Percentiles rank a stretch among this genome's conserved stretches.
Evolutionary conservation across 2,113 vertebrate genomes (phyloP).

Genomic region (Sander lucioperca): DNA sequence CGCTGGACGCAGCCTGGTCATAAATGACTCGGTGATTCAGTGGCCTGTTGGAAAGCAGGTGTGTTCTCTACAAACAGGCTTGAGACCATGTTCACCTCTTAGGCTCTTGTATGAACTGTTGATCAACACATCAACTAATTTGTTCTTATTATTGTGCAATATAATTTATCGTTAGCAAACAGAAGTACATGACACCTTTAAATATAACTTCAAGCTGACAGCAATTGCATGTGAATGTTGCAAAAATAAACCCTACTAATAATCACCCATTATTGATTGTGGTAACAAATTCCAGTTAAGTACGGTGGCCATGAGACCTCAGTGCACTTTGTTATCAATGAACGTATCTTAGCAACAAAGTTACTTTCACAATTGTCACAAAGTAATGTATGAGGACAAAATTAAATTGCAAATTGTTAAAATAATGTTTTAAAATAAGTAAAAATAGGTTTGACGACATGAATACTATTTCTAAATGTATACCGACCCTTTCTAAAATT

Average conservation of each 20-base stretch:
- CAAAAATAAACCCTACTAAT: background rate
- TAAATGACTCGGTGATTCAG: constrained; percentile 73
- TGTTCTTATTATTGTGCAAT: constrained; percentile 24
- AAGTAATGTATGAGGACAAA: too few species aligned
- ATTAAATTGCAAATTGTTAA: too few species aligned
- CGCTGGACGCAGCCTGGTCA: constrained; percentile 63
- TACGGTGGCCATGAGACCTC: too few species aligned
- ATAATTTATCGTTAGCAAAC: background rate
- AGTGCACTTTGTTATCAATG: too few species aligned
- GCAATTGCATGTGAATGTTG: background rate
- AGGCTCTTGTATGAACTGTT: constrained; percentile 60
- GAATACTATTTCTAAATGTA: too few species aligned
- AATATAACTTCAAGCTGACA: background rate
- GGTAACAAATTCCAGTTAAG: too few species aligned
- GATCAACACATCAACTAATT: constrained; percentile 25
- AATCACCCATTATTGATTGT: too few species aligned
- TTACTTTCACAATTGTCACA: too few species aligned
- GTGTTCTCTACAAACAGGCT: constrained; percentile 61
- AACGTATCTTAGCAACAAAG: too few species aligned
- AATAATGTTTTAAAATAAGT: too few species aligned
- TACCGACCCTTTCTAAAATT: too few species aligned
- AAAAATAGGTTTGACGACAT: too few species aligned
- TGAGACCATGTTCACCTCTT: constrained; percentile 57
- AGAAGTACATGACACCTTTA: background rate
- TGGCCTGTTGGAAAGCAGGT: constrained; percentile 80